Base-by-base conservation (phyloP, 2,888 invertebrate species). In the Timema cristinae region DNA sequence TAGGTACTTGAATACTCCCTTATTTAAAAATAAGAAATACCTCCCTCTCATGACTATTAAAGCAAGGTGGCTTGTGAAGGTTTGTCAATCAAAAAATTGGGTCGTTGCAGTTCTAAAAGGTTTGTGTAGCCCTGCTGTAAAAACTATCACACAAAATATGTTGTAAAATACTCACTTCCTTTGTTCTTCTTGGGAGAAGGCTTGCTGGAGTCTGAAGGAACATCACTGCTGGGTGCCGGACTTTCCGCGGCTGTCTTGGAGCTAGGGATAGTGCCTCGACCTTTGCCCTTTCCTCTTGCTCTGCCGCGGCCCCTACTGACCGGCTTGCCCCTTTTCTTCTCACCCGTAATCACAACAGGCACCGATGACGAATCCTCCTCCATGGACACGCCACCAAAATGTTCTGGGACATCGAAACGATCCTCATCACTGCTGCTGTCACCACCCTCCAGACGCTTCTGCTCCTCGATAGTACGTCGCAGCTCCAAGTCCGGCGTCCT, bases 391-490 rank as follows among this genome's bases (percentile, higher is more conserved):
- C 32, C 32, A 32, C 32, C 32, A 32, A 32, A 32, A 4, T 32
- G 1, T 32, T 32, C 32, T 6, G 48, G 54, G 13, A 71, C 15
- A 6, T 71, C 72, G 50, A 9, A 47, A 49, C 15, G 67, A 47
- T 61, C 73, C 13, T 71, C 73, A 56, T 69, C 73, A 61, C 73
- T 73, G 67, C 74, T 74, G 47, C 71, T 72, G 7, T 66, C 71
- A 16, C 66, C 61, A n/a, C 70, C 67, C 56, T 72, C 67, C 7
- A 49, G 66, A n/a, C 48, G 66, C 32, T 68, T 68, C 74, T 77
- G 82, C n/a, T 81, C 80, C 59, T 82, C 83, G 0, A 82, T 76
- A 6, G 79, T 79, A 69, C 80, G 81, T 8, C 81, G 76, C 11
- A 82, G 72, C 47, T 81, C 76, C 50, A 77, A 74, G 68, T 82